Evolutionary conservation across 2,888 invertebrate genomes (phyloP), one percentile per base, ranked within the genome.

Genomic region (Epinotia brunnichana): DNA sequence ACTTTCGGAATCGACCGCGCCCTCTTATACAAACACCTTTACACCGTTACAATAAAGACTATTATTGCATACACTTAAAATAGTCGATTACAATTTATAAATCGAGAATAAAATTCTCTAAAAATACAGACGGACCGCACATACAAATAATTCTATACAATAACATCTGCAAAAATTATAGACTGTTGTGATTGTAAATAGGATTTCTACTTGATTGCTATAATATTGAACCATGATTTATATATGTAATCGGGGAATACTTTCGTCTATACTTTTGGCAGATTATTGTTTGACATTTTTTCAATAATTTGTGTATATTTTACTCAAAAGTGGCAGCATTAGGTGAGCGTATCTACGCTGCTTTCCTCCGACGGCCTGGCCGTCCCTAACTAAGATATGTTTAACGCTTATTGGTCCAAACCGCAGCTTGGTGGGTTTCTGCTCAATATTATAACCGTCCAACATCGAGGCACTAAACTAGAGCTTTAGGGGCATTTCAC

Each of bases 251-350:
- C 41, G 35, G n/a, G 54, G n/a, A 24, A 56, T 54, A 64, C 19
- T 64, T 35, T 29, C 13, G 63, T 64, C 64, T 64, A 64, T 64
- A 64, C 64, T 56, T 56, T 66, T 66, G 66, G 66, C 66, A 66
- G 66, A 66, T 56, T 56, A 66, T 56, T 66, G 54, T 56, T 39
- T 24, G 66, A 56, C 41, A 41, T 54, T 53, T 62, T n/a, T 39
- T 66, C 39, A 66, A 66, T 64, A 64, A 54, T 64, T 66, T 66
- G 54, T 66, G 66, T 66, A 44, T 67, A 68, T 68, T 68, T 68
- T 72, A 72, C 54, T 72, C 67, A 48, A 62, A 61, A 61, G 29
- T 54, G 72, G 67, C 67, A 72, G 72, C 61, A 71, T 70, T 60
- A 60, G 60, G 66, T 39, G 15, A 29, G 60, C 69, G 19, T 24